Conservation (phyloP, 2,797 vertebrate genomes). For the Sebastiscus albofasciatus region DNA sequence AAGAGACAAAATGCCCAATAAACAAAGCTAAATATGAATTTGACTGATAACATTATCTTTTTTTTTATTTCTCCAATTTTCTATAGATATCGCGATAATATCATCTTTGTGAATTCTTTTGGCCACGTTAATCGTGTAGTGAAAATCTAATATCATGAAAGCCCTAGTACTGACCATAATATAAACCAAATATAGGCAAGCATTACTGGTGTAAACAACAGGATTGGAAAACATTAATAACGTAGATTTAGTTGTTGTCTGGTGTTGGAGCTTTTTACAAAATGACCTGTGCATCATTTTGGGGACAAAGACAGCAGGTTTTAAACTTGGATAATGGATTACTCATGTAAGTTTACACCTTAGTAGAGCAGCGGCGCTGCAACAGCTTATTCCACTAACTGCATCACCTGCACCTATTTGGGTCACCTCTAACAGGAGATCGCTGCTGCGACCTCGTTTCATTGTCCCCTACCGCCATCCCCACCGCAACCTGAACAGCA, state of each 20-base stretch:
- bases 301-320: slow-evolving; percentile 4
- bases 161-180: background rate
- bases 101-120: no score
- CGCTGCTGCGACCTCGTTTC: slow-evolving; percentile 25
- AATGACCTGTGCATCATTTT: slow-evolving; percentile 19
- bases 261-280: slow-evolving; percentile 1
- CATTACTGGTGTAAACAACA: background rate
- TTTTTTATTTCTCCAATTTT: no score
- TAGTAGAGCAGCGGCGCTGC: slow-evolving; percentile 3
- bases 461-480: background rate
- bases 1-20: no score
- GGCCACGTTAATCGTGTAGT: no score
- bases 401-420: slow-evolving; percentile 54
- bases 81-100: no score
- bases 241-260: slow-evolving; percentile 1
- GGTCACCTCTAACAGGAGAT: slow-evolving; percentile 53
- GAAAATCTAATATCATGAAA: no score
- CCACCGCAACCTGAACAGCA: slow-evolving; percentile 14
- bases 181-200: background rate
- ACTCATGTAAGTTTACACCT: slow-evolving; percentile 44
- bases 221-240: background rate
- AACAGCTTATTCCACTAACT: slow-evolving; percentile 40
- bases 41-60: no score
- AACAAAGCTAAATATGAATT: no score
- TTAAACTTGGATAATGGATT: slow-evolving; percentile 41